phyloP scores from a whole-genome alignment of 2,797 vertebrate species.

The Catharus ustulatus region DNA sequence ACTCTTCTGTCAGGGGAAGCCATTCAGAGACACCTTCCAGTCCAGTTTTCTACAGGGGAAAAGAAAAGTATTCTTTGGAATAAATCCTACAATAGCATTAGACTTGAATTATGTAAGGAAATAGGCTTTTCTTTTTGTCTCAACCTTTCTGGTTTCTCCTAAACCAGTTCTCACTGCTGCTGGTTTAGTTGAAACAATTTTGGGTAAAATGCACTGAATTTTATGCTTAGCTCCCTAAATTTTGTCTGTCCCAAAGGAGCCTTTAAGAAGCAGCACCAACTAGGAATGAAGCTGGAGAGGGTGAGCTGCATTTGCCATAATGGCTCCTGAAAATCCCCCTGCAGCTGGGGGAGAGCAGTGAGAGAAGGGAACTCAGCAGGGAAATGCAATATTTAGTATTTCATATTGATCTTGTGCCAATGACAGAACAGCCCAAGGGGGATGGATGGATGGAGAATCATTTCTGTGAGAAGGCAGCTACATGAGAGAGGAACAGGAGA shows the following conservation, averaged over 20 bases:
- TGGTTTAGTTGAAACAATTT: neutral
- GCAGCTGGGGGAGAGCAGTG: neutral
- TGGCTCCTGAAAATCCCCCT: neutral
- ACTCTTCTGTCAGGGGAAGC: slow-evolving; percentile 90
- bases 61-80: neutral
- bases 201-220: neutral
- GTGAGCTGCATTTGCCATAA: neutral
- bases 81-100: neutral
- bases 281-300: neutral
- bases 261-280: neutral
- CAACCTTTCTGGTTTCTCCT: neutral
- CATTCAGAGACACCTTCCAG: slow-evolving; percentile 86
- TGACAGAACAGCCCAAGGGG: neutral
- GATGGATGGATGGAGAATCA: neutral
- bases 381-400: neutral
- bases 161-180: neutral
- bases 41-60: slow-evolving; percentile 82
- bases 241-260: neutral
- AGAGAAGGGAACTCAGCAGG: neutral
- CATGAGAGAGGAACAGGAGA: neutral
- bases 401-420: neutral
- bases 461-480: neutral
- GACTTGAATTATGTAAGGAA: neutral
- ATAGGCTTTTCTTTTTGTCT: neutral
- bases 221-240: neutral